Evolutionary conservation across 2,113 vertebrate species (phyloP).

Genomic region (Anser brachyrhynchus): DNA sequence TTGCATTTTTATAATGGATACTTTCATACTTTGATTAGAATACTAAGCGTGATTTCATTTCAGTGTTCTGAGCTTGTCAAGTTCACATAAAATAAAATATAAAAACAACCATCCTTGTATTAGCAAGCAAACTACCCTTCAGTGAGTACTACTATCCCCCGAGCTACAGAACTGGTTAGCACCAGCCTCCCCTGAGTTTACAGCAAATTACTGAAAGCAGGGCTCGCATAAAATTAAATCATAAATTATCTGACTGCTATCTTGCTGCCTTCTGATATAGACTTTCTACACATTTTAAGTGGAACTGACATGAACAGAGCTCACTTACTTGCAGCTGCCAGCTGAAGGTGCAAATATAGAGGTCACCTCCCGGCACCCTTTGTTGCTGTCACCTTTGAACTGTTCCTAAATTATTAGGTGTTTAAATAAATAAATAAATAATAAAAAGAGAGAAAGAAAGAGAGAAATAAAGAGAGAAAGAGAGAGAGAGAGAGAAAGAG

Average conservation of each 20-base stretch:
- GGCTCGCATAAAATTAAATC: slow-evolving; percentile 98
- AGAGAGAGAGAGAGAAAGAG: too few species aligned
- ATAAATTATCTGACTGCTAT: slow-evolving; percentile 98
- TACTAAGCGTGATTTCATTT: slow-evolving; percentile 84
- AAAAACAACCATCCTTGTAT: slow-evolving; percentile 86
- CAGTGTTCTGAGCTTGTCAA: slow-evolving; percentile 82
- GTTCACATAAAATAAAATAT: slow-evolving; percentile 87
- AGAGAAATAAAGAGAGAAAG: not conserved
- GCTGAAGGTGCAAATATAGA: slow-evolving; percentile 80
- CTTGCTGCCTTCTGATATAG: slow-evolving; percentile 89
- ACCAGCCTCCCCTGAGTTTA: slow-evolving; percentile 89
- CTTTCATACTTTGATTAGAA: slow-evolving; percentile 83
- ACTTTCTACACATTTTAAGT: slow-evolving; percentile 87
- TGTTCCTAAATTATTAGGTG: slow-evolving; percentile 78
- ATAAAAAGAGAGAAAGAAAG: not conserved
- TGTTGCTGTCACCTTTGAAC: slow-evolving; percentile 83
- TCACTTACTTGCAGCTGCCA: slow-evolving; percentile 79
- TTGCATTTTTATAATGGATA: slow-evolving; percentile 78
- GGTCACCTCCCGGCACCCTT: slow-evolving; percentile 78
- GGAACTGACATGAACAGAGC: slow-evolving; percentile 83
- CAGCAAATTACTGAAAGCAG: slow-evolving; percentile 98
- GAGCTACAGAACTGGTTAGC: slow-evolving; percentile 88
- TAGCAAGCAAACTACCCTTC: slow-evolving; percentile 88
- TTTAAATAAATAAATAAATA: slow-evolving; percentile 31
- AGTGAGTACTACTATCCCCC: slow-evolving; percentile 83